phyloP scores from a whole-genome alignment of 2,797 vertebrate genomes.

The Cynopterus sphinx region DNA sequence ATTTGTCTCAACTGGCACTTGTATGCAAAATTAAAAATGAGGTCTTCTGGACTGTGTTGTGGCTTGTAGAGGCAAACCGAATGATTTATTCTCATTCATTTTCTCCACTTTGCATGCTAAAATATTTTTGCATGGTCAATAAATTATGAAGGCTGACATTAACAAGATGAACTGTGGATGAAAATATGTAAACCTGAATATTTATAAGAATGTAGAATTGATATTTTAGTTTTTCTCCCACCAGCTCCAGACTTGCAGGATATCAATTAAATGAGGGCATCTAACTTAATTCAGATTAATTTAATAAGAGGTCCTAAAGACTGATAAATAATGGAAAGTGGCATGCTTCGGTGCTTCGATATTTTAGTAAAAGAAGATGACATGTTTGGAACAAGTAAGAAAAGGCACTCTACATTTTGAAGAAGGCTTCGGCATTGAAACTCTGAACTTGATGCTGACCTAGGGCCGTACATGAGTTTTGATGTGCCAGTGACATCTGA shows the following conservation, averaged over 20 bases:
- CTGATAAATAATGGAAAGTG: slow-evolving; percentile 1
- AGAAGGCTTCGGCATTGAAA: background rate
- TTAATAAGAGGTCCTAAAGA: slow-evolving; percentile 33
- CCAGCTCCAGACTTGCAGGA: slow-evolving; percentile 16
- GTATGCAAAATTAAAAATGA: slow-evolving; percentile 62
- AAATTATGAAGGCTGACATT: slow-evolving; percentile 73
- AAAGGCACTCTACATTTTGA: background rate
- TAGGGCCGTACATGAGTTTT: background rate
- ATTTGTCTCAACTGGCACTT: slow-evolving; percentile 65
- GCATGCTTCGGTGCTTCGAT: background rate
- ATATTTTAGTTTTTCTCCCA: slow-evolving; percentile 59
- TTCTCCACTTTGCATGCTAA: slow-evolving; percentile 67
- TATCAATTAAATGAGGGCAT: slow-evolving; percentile 27
- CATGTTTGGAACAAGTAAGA: background rate
- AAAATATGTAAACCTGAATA: slow-evolving; percentile 66
- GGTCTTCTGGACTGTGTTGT: slow-evolving; percentile 21
- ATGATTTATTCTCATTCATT: slow-evolving; percentile 73
- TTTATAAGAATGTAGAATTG: slow-evolving; percentile 65
- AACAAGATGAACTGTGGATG: slow-evolving; percentile 69
- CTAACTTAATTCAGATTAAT: slow-evolving; percentile 59
- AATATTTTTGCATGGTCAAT: slow-evolving; percentile 74
- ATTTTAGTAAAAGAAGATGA: slow-evolving; percentile 55
- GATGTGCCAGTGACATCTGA: background rate
- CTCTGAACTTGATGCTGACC: background rate
- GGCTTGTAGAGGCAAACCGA: background rate